Evolutionary conservation across 2,888 invertebrate genomes (phyloP).

Genomic region (Alsophila aescularia): DNA sequence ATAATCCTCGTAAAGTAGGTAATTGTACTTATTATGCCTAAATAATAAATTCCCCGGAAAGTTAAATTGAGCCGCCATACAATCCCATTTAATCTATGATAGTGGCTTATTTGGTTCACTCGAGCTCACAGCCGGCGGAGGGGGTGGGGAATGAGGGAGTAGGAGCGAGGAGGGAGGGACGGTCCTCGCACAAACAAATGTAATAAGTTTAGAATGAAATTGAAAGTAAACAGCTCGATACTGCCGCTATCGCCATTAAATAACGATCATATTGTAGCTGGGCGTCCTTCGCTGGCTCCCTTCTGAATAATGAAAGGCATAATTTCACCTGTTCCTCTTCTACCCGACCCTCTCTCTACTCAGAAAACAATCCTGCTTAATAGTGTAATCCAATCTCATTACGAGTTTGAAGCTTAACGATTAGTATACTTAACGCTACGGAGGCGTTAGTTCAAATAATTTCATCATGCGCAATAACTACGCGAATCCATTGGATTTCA

Average conservation of each 20-base stretch:
- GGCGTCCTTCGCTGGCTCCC: background rate
- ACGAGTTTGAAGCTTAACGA: slow-evolving; percentile 1
- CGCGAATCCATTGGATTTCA: background rate
- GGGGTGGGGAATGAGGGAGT: background rate
- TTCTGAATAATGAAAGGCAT: slow-evolving; percentile 5
- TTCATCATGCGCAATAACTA: background rate
- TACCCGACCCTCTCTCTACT: background rate
- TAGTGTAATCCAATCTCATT: slow-evolving; percentile 10
- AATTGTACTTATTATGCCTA: too few relatives aligned
- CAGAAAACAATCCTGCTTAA: background rate
- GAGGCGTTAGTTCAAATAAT: slow-evolving; percentile 4
- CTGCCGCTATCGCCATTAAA: slow-evolving; percentile 32
- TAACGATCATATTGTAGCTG: slow-evolving; percentile 24
- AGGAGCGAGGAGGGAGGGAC: background rate
- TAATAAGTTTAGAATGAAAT: slow-evolving; percentile 61
- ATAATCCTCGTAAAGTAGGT: too few relatives aligned
- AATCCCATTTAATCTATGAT: slow-evolving; percentile 30
- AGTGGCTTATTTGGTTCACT: slow-evolving; percentile 30
- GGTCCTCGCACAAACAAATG: slow-evolving; percentile 44
- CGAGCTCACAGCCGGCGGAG: slow-evolving; percentile 12
- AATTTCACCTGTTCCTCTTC: slow-evolving; percentile 3
- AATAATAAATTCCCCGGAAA: slow-evolving; percentile 12
- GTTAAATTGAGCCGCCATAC: slow-evolving; percentile 24
- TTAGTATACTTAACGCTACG: background rate
- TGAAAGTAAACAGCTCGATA: slow-evolving; percentile 61